Evolutionary conservation across 2,888 invertebrate species (phyloP).

Genomic region (Agrotis exclamationis): DNA sequence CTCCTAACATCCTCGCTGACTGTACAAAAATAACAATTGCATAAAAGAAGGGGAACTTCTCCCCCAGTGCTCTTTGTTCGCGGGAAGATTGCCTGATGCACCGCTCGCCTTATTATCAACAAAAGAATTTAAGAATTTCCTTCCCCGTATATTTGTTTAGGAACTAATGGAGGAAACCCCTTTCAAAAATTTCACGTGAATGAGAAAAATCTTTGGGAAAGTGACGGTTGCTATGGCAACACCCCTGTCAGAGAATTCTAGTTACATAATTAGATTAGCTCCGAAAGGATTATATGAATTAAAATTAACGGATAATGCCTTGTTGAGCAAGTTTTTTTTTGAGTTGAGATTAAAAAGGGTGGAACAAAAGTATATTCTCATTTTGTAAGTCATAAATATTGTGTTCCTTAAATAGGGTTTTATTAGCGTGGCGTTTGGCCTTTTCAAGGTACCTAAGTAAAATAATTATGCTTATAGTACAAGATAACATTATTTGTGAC

Average conservation of each 20-base stretch:
- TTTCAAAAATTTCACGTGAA: slow-evolving; percentile 70
- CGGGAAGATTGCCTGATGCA: slow-evolving; percentile 79
- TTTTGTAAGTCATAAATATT: slow-evolving; percentile 37
- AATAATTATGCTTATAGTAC: slow-evolving; percentile 12
- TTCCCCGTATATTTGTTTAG: slow-evolving; percentile 74
- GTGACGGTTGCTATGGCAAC: slow-evolving; percentile 76
- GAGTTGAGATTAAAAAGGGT: slow-evolving; percentile 52
- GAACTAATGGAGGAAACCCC: slow-evolving; percentile 73
- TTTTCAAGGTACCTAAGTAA: slow-evolving; percentile 15
- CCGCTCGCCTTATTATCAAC: slow-evolving; percentile 73
- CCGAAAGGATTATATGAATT: slow-evolving; percentile 67
- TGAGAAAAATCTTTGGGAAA: slow-evolving; percentile 64
- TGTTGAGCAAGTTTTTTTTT: slow-evolving; percentile 55
- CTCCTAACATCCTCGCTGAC: slow-evolving; percentile 73
- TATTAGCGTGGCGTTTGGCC: slow-evolving; percentile 16
- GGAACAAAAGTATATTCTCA: slow-evolving; percentile 36
- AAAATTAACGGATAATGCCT: slow-evolving; percentile 66
- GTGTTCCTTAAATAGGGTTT: slow-evolving; percentile 29
- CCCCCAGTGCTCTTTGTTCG: slow-evolving; percentile 75
- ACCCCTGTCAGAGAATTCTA: slow-evolving; percentile 67
- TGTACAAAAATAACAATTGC: slow-evolving; percentile 84
- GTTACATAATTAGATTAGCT: slow-evolving; percentile 70
- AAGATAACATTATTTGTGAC: neutral
- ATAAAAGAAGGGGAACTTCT: slow-evolving; percentile 78
- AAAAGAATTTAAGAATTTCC: slow-evolving; percentile 73